Evolutionary conservation across 2,113 vertebrate genomes (phyloP).

Genomic region (Trichechus manatus): DNA sequence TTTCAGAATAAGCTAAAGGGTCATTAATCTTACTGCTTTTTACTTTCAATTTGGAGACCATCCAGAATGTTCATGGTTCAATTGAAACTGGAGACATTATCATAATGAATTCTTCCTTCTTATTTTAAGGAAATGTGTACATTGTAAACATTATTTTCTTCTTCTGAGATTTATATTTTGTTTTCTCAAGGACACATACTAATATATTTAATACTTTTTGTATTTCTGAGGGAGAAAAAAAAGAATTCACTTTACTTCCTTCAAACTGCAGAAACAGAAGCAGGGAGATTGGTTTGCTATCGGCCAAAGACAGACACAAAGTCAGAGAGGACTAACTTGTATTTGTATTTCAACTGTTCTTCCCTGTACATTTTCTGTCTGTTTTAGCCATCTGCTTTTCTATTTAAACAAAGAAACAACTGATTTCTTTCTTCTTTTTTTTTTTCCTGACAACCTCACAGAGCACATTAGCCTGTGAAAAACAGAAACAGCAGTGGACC

Average conservation of each 20-base stretch:
- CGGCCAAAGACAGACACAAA: not conserved
- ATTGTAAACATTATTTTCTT: not conserved
- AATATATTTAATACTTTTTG: not conserved
- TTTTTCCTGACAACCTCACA: conserved; percentile 23
- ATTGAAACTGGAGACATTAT: not conserved
- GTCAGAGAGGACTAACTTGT: not conserved
- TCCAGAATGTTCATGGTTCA: not conserved
- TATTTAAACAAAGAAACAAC: conserved; percentile 38
- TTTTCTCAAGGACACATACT: conserved; percentile 11
- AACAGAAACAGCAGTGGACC: conserved; percentile 49
- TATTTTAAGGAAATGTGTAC: not conserved
- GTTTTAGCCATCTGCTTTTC: not conserved
- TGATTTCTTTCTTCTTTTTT: not conserved
- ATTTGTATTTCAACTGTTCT: not conserved
- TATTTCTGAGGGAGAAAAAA: not conserved
- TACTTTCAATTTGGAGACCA: not conserved
- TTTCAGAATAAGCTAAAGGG: conserved; percentile 8
- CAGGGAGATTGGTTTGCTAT: not conserved
- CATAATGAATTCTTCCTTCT: not conserved
- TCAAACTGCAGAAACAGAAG: conserved; percentile 23
- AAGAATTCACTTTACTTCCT: not conserved
- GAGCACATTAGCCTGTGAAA: conserved; percentile 57
- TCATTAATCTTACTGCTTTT: not conserved
- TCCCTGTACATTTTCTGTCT: not conserved
- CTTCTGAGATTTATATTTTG: conserved; percentile 11